Conservation (phyloP, 2,888 invertebrate genomes). For the Temnothorax unifasciatus region DNA sequence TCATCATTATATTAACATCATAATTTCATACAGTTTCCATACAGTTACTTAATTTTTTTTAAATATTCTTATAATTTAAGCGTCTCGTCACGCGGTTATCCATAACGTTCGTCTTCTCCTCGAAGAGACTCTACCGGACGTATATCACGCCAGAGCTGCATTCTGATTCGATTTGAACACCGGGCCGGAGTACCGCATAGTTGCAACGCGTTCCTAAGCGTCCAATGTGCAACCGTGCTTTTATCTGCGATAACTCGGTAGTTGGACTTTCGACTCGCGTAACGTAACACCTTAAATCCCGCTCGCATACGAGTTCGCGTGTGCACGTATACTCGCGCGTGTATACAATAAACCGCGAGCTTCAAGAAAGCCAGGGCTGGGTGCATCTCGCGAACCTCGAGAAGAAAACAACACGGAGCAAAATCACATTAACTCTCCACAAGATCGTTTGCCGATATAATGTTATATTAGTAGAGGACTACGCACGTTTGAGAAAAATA, state of each 20-base stretch:
- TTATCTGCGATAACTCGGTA: constrained; percentile 65
- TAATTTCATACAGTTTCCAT: not conserved
- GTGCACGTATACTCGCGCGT: constrained; percentile 10
- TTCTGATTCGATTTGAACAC: constrained; percentile 22
- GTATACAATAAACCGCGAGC: constrained; percentile 39
- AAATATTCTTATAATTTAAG: not conserved
- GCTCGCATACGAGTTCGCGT: constrained; percentile 40
- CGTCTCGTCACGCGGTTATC: not conserved
- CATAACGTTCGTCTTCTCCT: not conserved
- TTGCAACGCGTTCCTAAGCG: constrained; percentile 20
- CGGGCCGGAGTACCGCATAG: not conserved
- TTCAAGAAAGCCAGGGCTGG: constrained; percentile 57
- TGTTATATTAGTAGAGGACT: not conserved
- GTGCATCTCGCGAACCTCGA: constrained; percentile 42
- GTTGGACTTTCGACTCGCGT: constrained; percentile 66
- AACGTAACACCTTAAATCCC: constrained; percentile 78
- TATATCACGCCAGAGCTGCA: constrained; percentile 6
- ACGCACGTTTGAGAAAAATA: not conserved
- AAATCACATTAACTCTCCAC: not conserved
- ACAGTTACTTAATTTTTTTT: constrained; percentile 1
- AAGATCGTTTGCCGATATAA: not conserved
- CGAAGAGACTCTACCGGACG: not conserved
- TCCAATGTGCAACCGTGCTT: constrained; percentile 34
- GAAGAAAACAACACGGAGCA: not conserved
- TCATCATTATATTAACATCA: not conserved